Percentiles rank a stretch among this genome's conserved stretches.
Conservation (phyloP, 2,797 vertebrate genomes). For the Alectoris magna region DNA sequence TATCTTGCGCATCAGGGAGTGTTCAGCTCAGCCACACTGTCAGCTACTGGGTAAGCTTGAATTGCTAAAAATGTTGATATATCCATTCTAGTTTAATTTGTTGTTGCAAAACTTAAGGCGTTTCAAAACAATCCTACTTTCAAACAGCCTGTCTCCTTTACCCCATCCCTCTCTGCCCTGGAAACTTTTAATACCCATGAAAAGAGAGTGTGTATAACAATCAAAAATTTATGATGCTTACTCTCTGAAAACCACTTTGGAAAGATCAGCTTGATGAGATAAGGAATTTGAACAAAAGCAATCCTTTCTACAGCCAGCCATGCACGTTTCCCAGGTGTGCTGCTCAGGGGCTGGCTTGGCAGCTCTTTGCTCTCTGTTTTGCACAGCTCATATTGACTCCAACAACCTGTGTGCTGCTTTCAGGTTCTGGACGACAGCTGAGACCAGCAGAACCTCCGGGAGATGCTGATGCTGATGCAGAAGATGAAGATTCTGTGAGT, state of each 20-base stretch:
- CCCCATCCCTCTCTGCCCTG: background rate
- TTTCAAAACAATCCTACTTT: background rate
- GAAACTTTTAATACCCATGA: background rate
- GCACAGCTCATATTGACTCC: background rate
- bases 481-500: slow-evolving; percentile 90
- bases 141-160: background rate
- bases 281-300: background rate
- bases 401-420: background rate
- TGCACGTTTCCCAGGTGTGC: fast-evolving
- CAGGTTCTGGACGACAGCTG: slow-evolving; percentile 86
- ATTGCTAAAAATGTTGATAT: background rate
- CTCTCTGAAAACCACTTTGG: background rate
- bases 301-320: background rate
- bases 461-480: slow-evolving; percentile 76
- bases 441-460: slow-evolving; percentile 81
- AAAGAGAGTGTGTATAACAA: background rate
- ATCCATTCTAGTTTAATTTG: background rate
- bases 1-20: background rate
- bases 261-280: background rate
- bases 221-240: background rate
- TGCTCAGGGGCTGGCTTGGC: background rate
- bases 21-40: background rate
- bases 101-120: background rate
- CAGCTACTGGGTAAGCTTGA: slow-evolving; percentile 18
- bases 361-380: background rate